Percentiles rank a stretch among this genome's conserved stretches.
phyloP scores from a whole-genome alignment of 2,113 vertebrate genomes.

The Oceanites oceanicus region DNA sequence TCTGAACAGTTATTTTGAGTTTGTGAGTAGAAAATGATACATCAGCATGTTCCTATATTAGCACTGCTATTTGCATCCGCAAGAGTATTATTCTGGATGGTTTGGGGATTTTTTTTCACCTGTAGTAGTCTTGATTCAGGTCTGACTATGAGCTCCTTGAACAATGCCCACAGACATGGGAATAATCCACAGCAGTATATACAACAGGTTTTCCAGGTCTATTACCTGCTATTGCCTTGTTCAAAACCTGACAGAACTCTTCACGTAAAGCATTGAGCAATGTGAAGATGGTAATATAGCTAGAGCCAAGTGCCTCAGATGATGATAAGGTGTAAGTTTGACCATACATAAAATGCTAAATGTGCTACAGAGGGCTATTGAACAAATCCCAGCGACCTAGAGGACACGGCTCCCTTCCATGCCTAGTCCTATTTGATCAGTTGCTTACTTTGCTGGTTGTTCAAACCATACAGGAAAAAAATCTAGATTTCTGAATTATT shows the following conservation, averaged over 20 bases:
- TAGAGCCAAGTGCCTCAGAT: neutral
- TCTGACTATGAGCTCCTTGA: neutral
- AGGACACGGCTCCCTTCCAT: neutral
- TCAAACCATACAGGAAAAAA: neutral
- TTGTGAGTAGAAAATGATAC: neutral
- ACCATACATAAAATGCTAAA: neutral
- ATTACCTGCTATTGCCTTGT: neutral
- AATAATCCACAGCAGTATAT: neutral
- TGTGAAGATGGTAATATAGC: accelerated
- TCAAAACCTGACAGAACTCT: neutral
- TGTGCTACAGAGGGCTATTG: neutral
- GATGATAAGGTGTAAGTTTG: neutral
- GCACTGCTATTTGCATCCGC: neutral
- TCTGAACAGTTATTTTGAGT: neutral
- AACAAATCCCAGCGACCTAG: neutral
- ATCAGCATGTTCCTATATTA: accelerated
- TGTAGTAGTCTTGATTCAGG: neutral
- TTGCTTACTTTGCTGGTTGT: neutral
- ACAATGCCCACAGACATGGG: neutral
- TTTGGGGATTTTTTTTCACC: neutral
- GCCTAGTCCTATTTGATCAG: neutral
- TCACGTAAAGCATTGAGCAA: too few relatives aligned
- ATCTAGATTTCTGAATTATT: neutral
- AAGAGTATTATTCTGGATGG: neutral
- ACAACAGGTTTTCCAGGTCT: neutral